Conservation (phyloP, 2,888 invertebrate genomes). For the Eilema depressum region DNA sequence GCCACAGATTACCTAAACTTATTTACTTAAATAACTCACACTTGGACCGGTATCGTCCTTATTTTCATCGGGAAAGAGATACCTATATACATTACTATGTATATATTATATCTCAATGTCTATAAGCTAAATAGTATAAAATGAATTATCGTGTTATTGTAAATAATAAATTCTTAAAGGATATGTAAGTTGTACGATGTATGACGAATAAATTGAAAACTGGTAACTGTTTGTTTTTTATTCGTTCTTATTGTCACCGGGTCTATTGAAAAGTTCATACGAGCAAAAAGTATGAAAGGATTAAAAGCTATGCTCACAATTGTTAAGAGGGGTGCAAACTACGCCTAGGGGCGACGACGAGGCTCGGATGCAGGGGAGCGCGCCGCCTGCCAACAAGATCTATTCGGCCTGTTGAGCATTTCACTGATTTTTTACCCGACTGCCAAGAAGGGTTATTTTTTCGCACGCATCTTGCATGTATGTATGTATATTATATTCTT, state of each 20-base stretch:
- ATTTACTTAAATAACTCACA: background rate
- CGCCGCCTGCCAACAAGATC: background rate
- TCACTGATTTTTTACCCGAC: background rate
- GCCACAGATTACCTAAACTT: too few species aligned
- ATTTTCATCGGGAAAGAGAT: background rate
- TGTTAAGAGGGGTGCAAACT: constrained; percentile 1
- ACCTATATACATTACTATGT: too few species aligned
- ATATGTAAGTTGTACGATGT: constrained; percentile 18
- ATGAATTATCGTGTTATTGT: constrained; percentile 16
- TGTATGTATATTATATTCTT: too few species aligned
- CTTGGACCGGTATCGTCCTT: background rate
- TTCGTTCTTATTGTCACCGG: background rate
- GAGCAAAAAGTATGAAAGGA: constrained; percentile 1
- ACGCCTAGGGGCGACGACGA: background rate
- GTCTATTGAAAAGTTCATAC: constrained; percentile 6
- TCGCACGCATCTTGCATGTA: too few species aligned
- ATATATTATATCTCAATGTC: too few species aligned
- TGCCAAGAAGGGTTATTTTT: too few species aligned
- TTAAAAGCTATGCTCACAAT: background rate
- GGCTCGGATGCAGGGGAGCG: background rate
- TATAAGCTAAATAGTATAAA: constrained; percentile 7
- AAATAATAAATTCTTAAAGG: constrained; percentile 17
- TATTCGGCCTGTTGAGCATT: background rate
- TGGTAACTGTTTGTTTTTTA: constrained; percentile 7
- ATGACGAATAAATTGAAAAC: constrained; percentile 23